These are phyloP conservation scores for Habropoda laboriosa DNA, from an alignment of 1,140 invertebrate genomes.

Conservation along the genomic window DNA sequence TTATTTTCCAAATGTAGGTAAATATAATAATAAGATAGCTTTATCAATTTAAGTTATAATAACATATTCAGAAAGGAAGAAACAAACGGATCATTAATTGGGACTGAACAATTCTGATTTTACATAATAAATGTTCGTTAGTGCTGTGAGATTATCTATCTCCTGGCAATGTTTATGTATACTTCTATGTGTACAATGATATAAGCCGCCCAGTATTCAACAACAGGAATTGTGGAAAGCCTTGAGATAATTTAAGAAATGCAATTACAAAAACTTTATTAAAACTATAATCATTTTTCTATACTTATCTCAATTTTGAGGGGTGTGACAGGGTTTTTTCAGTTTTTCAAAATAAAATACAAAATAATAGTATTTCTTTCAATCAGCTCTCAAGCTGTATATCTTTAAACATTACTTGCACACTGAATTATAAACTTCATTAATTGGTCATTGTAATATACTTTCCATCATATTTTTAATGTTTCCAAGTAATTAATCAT, in stretches of 20 bases:
- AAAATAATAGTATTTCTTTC: conserved; percentile 36
- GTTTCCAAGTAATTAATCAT: conserved; percentile 19
- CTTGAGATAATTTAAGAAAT: conserved; percentile 43
- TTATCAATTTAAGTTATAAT: conserved; percentile 54
- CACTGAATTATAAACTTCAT: conserved; percentile 21
- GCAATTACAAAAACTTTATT: conserved; percentile 28
- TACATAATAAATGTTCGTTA: conserved; percentile 58
- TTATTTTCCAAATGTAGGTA: conserved; percentile 60
- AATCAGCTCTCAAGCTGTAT: conserved; percentile 12
- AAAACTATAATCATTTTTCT: conserved; percentile 38
- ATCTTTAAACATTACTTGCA: conserved; percentile 34
- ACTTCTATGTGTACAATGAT: conserved; percentile 37
- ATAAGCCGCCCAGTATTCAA: conserved; percentile 57
- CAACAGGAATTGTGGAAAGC: conserved; percentile 45
- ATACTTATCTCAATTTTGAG: conserved; percentile 30
- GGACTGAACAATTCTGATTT: conserved; percentile 49
- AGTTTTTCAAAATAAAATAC: conserved; percentile 42
- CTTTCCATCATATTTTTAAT: conserved; percentile 24
- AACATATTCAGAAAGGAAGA: neutral
- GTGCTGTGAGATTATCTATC: conserved; percentile 64
- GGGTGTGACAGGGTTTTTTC: conserved; percentile 55
- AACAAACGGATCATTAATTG: conserved; percentile 31
- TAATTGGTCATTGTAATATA: conserved; percentile 50
- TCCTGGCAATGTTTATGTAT: conserved; percentile 37
- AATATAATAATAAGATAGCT: conserved; percentile 59